phyloP scores from a whole-genome alignment of 2,113 vertebrate species.

The Burhinus oedicnemus region DNA sequence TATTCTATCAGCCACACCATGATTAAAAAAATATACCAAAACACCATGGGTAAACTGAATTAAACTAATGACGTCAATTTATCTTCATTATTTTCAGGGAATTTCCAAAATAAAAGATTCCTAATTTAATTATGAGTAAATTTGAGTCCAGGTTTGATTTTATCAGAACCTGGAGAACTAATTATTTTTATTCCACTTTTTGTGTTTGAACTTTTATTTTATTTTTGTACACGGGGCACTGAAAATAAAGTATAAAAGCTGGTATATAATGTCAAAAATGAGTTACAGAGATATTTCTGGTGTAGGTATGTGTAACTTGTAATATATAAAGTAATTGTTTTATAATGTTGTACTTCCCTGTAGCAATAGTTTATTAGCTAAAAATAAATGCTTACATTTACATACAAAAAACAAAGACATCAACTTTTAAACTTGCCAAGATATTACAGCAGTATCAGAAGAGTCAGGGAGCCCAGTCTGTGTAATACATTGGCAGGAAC shows the following conservation, averaged over 20 bases:
- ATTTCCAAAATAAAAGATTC: not conserved
- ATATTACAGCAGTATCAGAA: not conserved
- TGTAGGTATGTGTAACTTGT: not conserved
- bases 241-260: not conserved
- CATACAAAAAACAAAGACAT: not conserved
- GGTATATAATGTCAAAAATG: not conserved
- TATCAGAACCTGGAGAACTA: not conserved
- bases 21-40: not conserved
- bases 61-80: not conserved
- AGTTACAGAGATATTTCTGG: not conserved
- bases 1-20: not conserved
- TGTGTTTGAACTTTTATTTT: not conserved
- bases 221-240: not conserved
- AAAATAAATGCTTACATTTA: not conserved
- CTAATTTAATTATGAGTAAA: not conserved
- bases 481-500: not conserved
- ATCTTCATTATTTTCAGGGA: not conserved
- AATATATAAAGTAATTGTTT: not conserved
- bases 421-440: not conserved
- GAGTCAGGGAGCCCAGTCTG: not conserved
- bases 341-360: not conserved
- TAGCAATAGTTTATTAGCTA: not conserved
- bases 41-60: not conserved
- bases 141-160: not conserved
- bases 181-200: not conserved